phyloP scores from a whole-genome alignment of 2,888 invertebrate genomes.

The Xestia ashworthii region DNA sequence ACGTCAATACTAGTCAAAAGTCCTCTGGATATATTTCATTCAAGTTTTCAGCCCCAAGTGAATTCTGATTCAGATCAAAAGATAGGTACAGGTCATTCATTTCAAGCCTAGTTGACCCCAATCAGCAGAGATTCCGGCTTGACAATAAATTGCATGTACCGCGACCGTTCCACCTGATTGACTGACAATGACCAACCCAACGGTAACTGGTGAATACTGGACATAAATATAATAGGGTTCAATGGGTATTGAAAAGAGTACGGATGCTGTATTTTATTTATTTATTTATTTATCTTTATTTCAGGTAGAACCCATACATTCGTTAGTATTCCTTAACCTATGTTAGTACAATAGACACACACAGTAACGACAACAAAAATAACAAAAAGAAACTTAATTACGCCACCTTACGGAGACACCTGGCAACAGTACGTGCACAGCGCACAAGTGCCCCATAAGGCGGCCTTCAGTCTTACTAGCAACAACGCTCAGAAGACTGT shows the following conservation, averaged over 20 bases:
- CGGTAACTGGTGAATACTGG: conserved; percentile 1
- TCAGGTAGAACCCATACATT: too few species aligned
- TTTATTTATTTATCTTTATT: too few species aligned
- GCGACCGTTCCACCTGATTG: conserved; percentile 47
- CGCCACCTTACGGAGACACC: too few species aligned
- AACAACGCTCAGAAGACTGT: too few species aligned
- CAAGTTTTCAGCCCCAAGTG: background rate
- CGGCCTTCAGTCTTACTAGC: too few species aligned
- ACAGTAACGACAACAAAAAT: too few species aligned
- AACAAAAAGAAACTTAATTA: too few species aligned
- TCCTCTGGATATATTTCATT: conserved; percentile 2
- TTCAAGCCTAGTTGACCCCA: conserved; percentile 8
- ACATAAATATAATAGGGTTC: conserved; percentile 10
- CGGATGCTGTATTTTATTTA: background rate
- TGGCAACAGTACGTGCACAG: too few species aligned
- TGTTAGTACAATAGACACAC: too few species aligned
- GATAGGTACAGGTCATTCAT: conserved; percentile 1
- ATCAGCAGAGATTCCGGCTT: conserved; percentile 14
- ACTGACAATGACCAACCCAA: conserved; percentile 27
- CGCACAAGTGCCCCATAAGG: too few species aligned
- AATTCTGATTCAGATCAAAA: conserved; percentile 3
- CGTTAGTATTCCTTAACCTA: too few species aligned
- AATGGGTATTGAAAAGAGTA: conserved; percentile 3
- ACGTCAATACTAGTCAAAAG: background rate
- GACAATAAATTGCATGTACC: conserved; percentile 31